Evolutionary conservation across 2,113 vertebrate genomes (phyloP).

Genomic region (Callaeas wilsoni): DNA sequence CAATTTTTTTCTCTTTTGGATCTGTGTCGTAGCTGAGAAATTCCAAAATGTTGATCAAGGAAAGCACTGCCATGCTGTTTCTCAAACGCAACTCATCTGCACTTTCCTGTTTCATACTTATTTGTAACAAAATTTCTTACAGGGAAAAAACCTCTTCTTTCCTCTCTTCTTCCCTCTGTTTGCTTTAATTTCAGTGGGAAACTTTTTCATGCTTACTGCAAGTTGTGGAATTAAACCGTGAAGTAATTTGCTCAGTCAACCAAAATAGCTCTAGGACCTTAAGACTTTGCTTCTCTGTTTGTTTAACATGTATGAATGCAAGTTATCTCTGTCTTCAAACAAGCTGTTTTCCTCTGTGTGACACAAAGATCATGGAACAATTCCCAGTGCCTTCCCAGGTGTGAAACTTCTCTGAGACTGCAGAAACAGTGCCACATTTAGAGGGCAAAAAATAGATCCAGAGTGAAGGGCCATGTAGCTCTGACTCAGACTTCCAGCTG

Average conservation of each 20-base stretch:
- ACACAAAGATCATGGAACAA: not conserved
- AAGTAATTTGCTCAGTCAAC: not conserved
- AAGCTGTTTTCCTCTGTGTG: not conserved
- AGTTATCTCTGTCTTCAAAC: not conserved
- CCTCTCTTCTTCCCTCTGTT: not conserved
- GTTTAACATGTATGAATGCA: not conserved
- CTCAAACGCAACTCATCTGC: not conserved
- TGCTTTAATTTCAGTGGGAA: not conserved
- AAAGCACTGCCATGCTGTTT: not conserved
- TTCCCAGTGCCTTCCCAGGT: not conserved
- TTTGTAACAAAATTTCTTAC: slow-evolving; percentile 40
- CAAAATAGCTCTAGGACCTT: not conserved
- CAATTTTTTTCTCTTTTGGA: not conserved
- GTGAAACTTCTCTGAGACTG: not conserved
- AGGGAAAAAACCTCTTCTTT: not conserved
- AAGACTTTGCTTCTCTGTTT: not conserved
- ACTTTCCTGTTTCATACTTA: not conserved
- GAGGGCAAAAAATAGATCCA: not conserved
- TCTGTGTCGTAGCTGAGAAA: not conserved
- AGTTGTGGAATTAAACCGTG: not conserved
- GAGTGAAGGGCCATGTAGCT: not conserved
- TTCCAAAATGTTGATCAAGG: not conserved
- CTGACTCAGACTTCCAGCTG: not conserved
- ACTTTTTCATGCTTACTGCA: not conserved
- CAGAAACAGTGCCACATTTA: not conserved